phyloP scores from a whole-genome alignment of 1,140 invertebrate species.

The Neodiprion virginianus region DNA sequence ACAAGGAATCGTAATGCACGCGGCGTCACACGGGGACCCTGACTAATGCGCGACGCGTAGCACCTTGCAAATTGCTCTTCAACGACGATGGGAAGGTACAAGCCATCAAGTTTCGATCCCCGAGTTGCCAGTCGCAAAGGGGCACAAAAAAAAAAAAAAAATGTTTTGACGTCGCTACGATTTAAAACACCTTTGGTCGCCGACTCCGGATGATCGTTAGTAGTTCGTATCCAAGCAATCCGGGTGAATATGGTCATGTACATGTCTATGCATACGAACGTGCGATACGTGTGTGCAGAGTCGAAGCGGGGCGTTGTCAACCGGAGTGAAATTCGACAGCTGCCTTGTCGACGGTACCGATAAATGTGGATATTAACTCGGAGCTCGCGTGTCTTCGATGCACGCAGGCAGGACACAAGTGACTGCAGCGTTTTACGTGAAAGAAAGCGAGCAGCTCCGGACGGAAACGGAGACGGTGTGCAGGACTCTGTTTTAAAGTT shows the following conservation, averaged over 20 bases:
- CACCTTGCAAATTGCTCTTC: slow-evolving; percentile 60
- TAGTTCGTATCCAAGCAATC: too few species aligned
- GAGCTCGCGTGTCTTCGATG: background rate
- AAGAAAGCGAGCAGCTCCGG: too few species aligned
- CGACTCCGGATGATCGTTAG: background rate
- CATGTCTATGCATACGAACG: too few species aligned
- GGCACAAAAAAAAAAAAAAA: background rate
- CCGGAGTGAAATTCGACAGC: background rate
- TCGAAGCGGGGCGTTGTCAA: background rate
- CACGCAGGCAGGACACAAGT: background rate
- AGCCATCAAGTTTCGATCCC: slow-evolving; percentile 23
- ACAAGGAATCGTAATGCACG: slow-evolving; percentile 49
- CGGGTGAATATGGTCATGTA: too few species aligned
- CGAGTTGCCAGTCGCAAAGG: slow-evolving; percentile 31
- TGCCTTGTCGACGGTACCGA: background rate
- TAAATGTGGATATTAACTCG: background rate
- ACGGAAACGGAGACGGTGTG: background rate
- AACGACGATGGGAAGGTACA: slow-evolving; percentile 1
- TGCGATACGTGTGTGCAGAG: too few species aligned
- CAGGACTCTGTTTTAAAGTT: background rate
- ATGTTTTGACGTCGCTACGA: slow-evolving; percentile 41
- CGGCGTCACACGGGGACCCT: slow-evolving; percentile 52
- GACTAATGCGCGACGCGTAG: slow-evolving; percentile 58
- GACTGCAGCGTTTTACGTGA: too few species aligned
- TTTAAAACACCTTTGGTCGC: slow-evolving; percentile 43